Evolutionary conservation across 2,888 invertebrate genomes (phyloP).

Genomic region (Lochmaea capreae): DNA sequence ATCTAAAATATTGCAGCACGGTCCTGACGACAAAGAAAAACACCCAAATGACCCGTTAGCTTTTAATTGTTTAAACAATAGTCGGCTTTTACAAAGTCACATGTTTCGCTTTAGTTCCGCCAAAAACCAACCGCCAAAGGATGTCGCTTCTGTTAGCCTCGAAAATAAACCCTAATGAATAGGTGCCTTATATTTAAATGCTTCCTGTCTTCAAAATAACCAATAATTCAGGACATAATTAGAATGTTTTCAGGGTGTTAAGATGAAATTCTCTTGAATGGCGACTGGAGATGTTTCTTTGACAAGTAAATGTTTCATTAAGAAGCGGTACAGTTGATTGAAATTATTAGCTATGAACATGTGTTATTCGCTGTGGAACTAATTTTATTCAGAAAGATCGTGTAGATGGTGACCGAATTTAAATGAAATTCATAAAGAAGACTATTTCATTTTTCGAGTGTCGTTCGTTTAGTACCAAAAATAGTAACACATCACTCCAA

Average conservation of each 20-base stretch:
- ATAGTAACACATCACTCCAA: too few relatives aligned
- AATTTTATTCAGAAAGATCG: neutral
- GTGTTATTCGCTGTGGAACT: conserved; percentile 8
- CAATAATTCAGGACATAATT: conserved; percentile 61
- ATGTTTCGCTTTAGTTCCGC: conserved; percentile 64
- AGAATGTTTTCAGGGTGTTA: conserved; percentile 53
- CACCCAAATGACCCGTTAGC: conserved; percentile 59
- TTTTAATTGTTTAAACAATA: conserved; percentile 61
- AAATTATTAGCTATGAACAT: conserved; percentile 26
- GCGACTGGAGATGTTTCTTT: conserved; percentile 21
- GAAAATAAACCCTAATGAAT: conserved; percentile 60
- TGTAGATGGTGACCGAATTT: neutral
- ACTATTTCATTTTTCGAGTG: too few relatives aligned
- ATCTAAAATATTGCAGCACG: neutral
- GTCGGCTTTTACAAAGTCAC: conserved; percentile 58
- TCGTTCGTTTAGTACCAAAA: too few relatives aligned
- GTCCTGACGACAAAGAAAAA: conserved; percentile 53
- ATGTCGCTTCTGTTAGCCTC: conserved; percentile 56
- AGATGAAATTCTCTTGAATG: conserved; percentile 43
- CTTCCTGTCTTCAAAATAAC: conserved; percentile 62
- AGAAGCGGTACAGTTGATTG: conserved; percentile 15
- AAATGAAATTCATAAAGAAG: too few relatives aligned
- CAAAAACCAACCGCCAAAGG: conserved; percentile 59
- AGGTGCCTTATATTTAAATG: conserved; percentile 62
- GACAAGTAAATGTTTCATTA: conserved; percentile 29